Evolutionary conservation across 2,113 vertebrate genomes (phyloP).

Genomic region (Caloenas nicobarica): DNA sequence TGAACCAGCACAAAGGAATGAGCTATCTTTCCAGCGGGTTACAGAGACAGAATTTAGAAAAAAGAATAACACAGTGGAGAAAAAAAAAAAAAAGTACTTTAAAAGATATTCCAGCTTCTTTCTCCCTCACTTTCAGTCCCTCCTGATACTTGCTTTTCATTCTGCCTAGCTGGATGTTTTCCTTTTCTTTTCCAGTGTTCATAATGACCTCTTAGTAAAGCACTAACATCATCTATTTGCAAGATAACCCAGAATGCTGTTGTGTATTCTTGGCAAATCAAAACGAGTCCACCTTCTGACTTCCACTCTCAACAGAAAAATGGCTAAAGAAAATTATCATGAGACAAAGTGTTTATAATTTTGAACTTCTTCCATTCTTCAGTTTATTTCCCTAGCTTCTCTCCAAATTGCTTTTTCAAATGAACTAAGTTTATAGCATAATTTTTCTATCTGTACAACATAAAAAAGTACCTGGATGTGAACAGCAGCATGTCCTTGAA

Average conservation of each 20-base stretch:
- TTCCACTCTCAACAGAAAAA: background rate
- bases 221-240: background rate
- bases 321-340: background rate
- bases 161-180: background rate
- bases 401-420: background rate
- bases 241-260: background rate
- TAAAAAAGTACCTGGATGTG: conserved; percentile 81
- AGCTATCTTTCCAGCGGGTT: background rate
- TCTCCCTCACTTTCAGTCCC: background rate
- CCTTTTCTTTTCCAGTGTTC: background rate
- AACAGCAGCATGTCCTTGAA: conserved; percentile 77
- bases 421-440: background rate
- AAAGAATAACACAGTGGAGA: background rate
- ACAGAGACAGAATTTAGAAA: background rate
- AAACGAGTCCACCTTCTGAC: background rate
- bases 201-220: background rate
- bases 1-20: background rate
- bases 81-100: background rate
- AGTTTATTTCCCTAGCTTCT: background rate
- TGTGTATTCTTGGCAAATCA: background rate
- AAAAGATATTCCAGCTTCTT: background rate
- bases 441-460: background rate
- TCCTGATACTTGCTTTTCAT: background rate
- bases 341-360: background rate
- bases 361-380: background rate